phyloP scores from a whole-genome alignment of 2,113 vertebrate species.

The Apodemus speciosus region DNA sequence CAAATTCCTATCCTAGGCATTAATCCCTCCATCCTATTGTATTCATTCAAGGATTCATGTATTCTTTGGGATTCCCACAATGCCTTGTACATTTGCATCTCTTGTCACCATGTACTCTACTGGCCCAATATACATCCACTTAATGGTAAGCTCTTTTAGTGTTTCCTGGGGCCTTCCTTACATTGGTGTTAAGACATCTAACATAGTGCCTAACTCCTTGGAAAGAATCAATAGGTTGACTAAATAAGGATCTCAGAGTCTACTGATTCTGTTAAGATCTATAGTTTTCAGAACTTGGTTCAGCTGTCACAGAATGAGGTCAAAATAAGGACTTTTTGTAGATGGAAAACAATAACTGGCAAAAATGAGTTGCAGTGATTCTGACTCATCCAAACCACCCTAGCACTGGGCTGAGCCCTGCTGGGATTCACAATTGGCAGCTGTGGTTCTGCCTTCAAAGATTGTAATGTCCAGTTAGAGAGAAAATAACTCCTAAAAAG shows the following conservation, averaged over 20 bases:
- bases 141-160: background rate
- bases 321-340: background rate
- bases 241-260: background rate
- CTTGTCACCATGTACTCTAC: background rate
- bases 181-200: background rate
- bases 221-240: background rate
- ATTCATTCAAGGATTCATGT: no score
- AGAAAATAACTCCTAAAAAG: conserved; percentile 13
- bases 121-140: background rate
- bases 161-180: background rate
- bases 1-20: background rate
- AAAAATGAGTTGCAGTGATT: background rate
- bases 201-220: background rate
- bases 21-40: background rate
- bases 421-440: background rate
- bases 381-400: conserved; percentile 29
- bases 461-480: background rate
- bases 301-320: background rate
- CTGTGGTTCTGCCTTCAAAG: conserved; percentile 27
- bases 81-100: background rate
- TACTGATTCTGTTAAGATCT: background rate
- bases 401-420: background rate
- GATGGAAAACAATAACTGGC: background rate
- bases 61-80: background rate
- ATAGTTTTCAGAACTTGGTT: background rate